These are phyloP conservation scores for Delphinus delphis DNA, from an alignment of 2,113 vertebrate species.

Conservation along the genomic window DNA sequence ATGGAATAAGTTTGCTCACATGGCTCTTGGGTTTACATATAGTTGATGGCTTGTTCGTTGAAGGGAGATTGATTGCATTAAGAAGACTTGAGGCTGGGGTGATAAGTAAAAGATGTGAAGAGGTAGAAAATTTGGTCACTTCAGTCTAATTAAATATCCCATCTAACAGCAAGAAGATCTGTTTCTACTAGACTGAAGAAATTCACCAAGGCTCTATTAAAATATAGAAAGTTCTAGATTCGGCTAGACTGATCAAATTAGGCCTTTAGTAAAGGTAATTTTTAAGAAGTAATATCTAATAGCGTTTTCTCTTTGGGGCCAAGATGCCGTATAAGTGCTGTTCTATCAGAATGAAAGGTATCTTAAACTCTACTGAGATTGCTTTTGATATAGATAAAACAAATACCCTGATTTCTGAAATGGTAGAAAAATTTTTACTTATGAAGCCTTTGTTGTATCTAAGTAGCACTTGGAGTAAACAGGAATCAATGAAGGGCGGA, in stretches of 20 bases:
- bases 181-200: background rate
- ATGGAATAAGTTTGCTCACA: background rate
- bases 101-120: background rate
- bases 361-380: background rate
- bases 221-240: slow-evolving; percentile 19
- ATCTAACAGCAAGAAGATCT: background rate
- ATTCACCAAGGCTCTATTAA: background rate
- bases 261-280: slow-evolving; percentile 12
- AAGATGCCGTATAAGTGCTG: background rate
- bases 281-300: background rate
- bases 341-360: slow-evolving; percentile 15
- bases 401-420: background rate
- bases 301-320: background rate
- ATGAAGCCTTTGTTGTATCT: background rate
- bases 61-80: background rate
- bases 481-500: background rate
- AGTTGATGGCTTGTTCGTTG: background rate
- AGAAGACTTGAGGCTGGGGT: background rate
- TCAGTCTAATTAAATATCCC: background rate
- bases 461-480: background rate
- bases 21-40: background rate
- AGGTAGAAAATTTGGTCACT: background rate
- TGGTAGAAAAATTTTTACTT: background rate
- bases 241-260: background rate
- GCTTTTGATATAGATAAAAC: slow-evolving; percentile 3